Evolutionary conservation across 92 coral and sea anemone species (phyloP), one percentile per base, ranked within the genome.

Genomic region (Parazoanthus swiftii): DNA sequence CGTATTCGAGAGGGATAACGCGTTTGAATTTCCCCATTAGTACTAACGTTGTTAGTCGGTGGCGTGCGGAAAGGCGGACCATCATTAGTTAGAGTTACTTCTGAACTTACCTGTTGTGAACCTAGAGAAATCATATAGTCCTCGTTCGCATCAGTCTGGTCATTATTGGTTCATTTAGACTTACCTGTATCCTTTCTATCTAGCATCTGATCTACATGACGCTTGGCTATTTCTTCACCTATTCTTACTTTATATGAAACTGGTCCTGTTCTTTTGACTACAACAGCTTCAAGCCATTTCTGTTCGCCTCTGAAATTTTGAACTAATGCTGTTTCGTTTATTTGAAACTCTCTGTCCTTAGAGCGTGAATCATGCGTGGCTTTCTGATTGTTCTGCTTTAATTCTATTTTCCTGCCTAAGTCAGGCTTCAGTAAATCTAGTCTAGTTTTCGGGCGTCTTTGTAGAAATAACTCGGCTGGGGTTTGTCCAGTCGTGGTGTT

Each of bases 161-260:
- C 56, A 50, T 50, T 50, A 50, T 4, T 1, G 56, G 56, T 50
- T 50, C 56, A 1, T 50, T 50, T 50, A 50, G 56, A 50, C 56
- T 50, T 3, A 3, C 56, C 56, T 50, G 56, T 50, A 50, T 50
- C 56, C 56, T 50, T 50, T 50, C 56, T 50, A 50, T 50, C 56
- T 50, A 50, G 81, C 51, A 85, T 71, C 23, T 65, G 88, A 72
- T 73, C 89, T 25, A 21, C 81, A 56, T 86, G 89, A 7, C 89
- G 50, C 56, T 25, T 86, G 18, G 18, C 10, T 7, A 38, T n/a
- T 36, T 25, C 35, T 14, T 76, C 89, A 6, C 35, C 88, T 50
- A 74, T 9, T 10, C 5, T 8, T 10, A 38, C 48, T 39, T 16
- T 74, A 50, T 50, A 50, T 4, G 56, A 50, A 73, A 86, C 81